A percentile compares a stretch with the other conserved stretches of the same genome.
Evolutionary conservation across 2,113 vertebrate species (phyloP).

Genomic region (Lampris megalopsis): DNA sequence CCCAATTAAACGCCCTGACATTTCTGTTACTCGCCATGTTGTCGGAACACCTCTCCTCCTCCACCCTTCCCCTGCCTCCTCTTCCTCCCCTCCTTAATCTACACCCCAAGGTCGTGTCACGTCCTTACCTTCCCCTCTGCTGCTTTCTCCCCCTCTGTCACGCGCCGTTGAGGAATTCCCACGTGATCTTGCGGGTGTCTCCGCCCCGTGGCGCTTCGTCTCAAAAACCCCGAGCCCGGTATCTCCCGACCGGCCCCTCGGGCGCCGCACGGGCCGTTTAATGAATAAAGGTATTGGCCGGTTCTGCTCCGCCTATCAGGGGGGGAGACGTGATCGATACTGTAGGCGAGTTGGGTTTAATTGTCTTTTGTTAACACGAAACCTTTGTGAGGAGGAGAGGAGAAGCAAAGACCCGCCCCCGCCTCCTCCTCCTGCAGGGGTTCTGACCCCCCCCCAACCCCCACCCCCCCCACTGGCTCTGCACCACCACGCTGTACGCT

Average conservation of each 20-base stretch:
- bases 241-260: conserved; percentile 41
- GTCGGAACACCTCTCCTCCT: neutral
- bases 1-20: conserved; percentile 11
- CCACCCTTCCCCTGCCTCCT: neutral
- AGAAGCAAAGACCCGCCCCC: neutral
- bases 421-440: neutral
- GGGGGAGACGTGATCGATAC: conserved; percentile 73
- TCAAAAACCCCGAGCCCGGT: conserved; percentile 53
- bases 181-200: conserved; percentile 57
- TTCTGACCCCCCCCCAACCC: conserved; percentile 1
- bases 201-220: conserved; percentile 46
- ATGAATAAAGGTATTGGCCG: conserved; percentile 75
- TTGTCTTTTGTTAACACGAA: conserved; percentile 73
- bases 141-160: conserved; percentile 31
- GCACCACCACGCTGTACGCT: neutral
- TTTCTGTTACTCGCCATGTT: neutral
- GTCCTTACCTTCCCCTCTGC: conserved; percentile 28
- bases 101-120: conserved; percentile 46
- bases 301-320: conserved; percentile 75
- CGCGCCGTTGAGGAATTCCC: conserved; percentile 58
- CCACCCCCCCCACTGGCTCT: neutral
- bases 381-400: conserved; percentile 24
- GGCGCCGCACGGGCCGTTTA: conserved; percentile 72
- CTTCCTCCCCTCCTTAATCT: neutral
- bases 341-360: conserved; percentile 68